Conservation (phyloP, 2,797 vertebrate genomes). For the Glossophaga mutica region DNA sequence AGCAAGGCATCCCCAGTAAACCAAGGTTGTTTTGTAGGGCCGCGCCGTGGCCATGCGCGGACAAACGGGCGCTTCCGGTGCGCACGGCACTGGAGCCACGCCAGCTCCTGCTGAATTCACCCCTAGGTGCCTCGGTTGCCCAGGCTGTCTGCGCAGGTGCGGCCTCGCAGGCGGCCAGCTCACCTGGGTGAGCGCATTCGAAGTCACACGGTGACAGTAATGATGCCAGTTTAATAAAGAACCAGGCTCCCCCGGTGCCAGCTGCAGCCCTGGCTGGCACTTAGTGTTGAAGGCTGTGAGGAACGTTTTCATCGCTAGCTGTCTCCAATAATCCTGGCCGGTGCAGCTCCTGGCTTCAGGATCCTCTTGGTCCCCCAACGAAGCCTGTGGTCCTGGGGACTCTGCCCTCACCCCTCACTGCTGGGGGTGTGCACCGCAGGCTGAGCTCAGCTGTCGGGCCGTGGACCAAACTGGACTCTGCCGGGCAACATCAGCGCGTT, state of each 20-base stretch:
- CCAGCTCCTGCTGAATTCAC: neutral
- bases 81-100: neutral
- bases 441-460: neutral
- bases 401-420: neutral
- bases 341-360: neutral
- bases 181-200: rapidly evolving
- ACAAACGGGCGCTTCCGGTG: constrained; percentile 13
- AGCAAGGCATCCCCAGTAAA: constrained; percentile 27
- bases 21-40: constrained; percentile 42
- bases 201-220: neutral
- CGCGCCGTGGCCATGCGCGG: neutral
- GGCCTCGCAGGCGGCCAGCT: neutral
- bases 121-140: neutral
- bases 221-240: neutral
- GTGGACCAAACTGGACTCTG: neutral
- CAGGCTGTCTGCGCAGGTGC: neutral
- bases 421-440: no score
- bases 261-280: rapidly evolving
- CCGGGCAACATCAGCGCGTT: neutral
- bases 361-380: neutral
- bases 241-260: neutral
- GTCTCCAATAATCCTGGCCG: neutral
- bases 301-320: neutral
- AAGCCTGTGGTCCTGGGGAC: neutral
- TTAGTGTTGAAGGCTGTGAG: neutral